Percentiles rank a stretch among this genome's conserved stretches.
phyloP scores from a whole-genome alignment of 2,113 vertebrate species.

The Microcebus griseorufus region DNA sequence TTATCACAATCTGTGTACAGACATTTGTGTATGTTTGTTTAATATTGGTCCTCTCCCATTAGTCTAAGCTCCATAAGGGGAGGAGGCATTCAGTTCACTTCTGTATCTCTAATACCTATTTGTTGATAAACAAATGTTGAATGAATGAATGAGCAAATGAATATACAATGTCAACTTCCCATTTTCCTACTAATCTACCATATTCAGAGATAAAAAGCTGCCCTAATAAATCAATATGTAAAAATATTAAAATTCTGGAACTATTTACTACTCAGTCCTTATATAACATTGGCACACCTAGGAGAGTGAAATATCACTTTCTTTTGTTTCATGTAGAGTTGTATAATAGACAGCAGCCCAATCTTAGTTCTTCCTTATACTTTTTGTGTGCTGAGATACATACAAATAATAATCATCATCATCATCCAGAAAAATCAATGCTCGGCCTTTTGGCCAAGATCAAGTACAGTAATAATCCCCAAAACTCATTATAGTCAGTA shows the following conservation, averaged over 20 bases:
- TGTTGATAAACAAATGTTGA: conserved; percentile 3
- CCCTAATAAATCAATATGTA: not conserved
- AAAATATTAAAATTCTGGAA: not conserved
- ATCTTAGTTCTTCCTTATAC: not conserved
- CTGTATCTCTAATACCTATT: not conserved
- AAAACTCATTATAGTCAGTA: not conserved
- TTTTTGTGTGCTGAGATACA: not conserved
- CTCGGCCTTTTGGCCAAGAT: no score
- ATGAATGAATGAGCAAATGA: not conserved
- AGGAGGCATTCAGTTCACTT: not conserved
- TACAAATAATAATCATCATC: not conserved
- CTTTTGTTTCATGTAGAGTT: not conserved
- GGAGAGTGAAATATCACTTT: not conserved
- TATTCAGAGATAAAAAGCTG: not conserved
- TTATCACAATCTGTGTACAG: not conserved
- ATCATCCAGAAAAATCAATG: not conserved
- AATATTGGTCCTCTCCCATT: not conserved
- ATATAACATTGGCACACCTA: not conserved
- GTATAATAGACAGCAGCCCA: not conserved
- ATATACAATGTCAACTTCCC: not conserved
- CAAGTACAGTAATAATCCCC: no score
- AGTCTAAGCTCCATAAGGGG: not conserved
- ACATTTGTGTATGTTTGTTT: not conserved
- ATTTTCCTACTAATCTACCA: not conserved
- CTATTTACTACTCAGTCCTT: not conserved